A percentile compares a stretch with the other conserved stretches of the same genome.
phyloP scores from a whole-genome alignment of 2,888 invertebrate species.

The Eumacrocentrus americanus region DNA sequence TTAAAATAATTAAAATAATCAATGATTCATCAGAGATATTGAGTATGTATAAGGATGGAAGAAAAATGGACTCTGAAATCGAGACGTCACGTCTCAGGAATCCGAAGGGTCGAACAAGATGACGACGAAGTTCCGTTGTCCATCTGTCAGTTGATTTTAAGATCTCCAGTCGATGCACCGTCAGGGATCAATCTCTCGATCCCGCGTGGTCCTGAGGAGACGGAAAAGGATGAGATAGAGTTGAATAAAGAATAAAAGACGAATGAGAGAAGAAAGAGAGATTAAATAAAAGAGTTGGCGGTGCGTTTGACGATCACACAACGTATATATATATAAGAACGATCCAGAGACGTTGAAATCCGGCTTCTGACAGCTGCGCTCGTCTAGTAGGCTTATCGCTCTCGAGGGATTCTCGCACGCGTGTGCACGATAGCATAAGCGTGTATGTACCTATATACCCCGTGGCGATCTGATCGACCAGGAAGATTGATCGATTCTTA shows the following conservation, averaged over 20 bases:
- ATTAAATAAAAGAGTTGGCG: slow-evolving; percentile 8
- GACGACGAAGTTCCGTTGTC: slow-evolving; percentile 23
- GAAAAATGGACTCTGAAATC: slow-evolving; percentile 24
- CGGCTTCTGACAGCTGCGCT: slow-evolving; percentile 35
- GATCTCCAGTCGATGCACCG: slow-evolving; percentile 13
- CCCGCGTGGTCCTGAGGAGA: slow-evolving; percentile 5
- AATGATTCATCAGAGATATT: neutral
- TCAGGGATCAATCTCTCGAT: slow-evolving; percentile 21
- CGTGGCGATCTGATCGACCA: slow-evolving; percentile 44
- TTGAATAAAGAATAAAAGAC: slow-evolving; percentile 14
- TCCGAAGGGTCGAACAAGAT: slow-evolving; percentile 16
- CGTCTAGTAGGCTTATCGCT: slow-evolving; percentile 25
- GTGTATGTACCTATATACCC: slow-evolving; percentile 39
- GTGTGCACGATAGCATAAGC: neutral
- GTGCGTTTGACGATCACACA: neutral
- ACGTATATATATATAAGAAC: slow-evolving; percentile 6
- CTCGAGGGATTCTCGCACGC: neutral
- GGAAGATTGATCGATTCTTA: slow-evolving; percentile 59
- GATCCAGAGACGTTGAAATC: slow-evolving; percentile 32
- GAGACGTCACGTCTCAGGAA: slow-evolving; percentile 23
- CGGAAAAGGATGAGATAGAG: slow-evolving; percentile 16
- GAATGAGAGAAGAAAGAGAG: slow-evolving; percentile 2
- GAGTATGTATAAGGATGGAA: neutral
- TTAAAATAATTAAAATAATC: slow-evolving; percentile 13
- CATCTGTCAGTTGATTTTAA: slow-evolving; percentile 25